These are phyloP conservation scores for Phthorimaea operculella DNA, from an alignment of 1,140 invertebrate species.

Conservation along the genomic window DNA sequence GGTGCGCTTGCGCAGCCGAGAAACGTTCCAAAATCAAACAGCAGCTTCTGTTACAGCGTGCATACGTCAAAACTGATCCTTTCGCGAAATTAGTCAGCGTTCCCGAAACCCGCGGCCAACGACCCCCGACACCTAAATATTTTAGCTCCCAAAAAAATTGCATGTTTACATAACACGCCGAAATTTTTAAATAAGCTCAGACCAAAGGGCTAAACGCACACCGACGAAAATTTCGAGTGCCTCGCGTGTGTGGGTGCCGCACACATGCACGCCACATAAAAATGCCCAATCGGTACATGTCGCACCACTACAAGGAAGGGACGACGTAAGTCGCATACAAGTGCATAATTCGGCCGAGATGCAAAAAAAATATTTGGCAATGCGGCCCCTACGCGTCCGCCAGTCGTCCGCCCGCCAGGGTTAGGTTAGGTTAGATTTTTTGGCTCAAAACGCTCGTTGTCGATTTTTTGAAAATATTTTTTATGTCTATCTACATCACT, in stretches of 20 bases:
- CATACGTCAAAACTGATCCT: constrained; percentile 38
- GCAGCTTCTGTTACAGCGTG: constrained; percentile 30
- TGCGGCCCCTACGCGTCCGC: constrained; percentile 65
- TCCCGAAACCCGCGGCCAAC: constrained; percentile 61
- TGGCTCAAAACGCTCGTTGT: constrained; percentile 64
- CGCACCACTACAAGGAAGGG: constrained; percentile 66
- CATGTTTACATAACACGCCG: constrained; percentile 62
- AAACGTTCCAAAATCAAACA: constrained; percentile 23
- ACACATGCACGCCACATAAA: constrained; percentile 54
- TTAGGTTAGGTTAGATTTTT: constrained; percentile 69
- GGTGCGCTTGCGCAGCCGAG: constrained; percentile 33
- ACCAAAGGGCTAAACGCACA: constrained; percentile 30
- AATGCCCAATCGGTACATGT: constrained; percentile 62
- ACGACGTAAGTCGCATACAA: constrained; percentile 67
- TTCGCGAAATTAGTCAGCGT: constrained; percentile 59
- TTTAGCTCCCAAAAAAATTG: constrained; percentile 49
- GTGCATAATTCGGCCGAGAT: constrained; percentile 68
- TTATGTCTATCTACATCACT: constrained; percentile 47
- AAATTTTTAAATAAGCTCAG: constrained; percentile 58
- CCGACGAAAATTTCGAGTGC: constrained; percentile 46
- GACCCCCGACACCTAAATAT: constrained; percentile 63
- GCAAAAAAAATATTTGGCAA: constrained; percentile 69
- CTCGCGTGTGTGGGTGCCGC: constrained; percentile 44
- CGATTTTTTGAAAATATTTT: constrained; percentile 58
- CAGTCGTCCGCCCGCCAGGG: constrained; percentile 64